These are phyloP conservation scores for Megalonaias nervosa DNA, from an alignment of 1,140 invertebrate genomes.

Conservation along the genomic window DNA sequence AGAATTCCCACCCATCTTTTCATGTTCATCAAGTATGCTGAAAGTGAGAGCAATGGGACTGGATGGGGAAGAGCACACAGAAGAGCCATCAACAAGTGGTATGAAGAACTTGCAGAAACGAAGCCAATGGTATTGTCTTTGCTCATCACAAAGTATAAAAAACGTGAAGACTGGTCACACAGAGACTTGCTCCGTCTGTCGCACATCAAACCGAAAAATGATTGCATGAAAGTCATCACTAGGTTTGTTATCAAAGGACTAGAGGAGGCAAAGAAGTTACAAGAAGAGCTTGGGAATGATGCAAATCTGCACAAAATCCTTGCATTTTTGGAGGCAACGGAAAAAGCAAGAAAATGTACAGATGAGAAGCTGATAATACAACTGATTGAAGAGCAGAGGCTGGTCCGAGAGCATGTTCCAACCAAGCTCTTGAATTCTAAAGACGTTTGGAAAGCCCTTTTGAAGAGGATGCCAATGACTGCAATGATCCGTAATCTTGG, in stretches of 20 bases:
- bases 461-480: slow-evolving; percentile 76
- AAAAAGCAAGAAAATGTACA: slow-evolving; percentile 58
- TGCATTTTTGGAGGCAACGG: slow-evolving; percentile 75
- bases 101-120: slow-evolving; percentile 69
- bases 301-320: slow-evolving; percentile 71
- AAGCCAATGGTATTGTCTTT: slow-evolving; percentile 76
- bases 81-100: slow-evolving; percentile 77
- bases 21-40: slow-evolving; percentile 63
- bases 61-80: slow-evolving; percentile 79
- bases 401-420: slow-evolving; percentile 79
- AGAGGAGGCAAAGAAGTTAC: slow-evolving; percentile 69
- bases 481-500: slow-evolving; percentile 65
- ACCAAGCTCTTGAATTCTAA: slow-evolving; percentile 78
- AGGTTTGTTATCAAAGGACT: slow-evolving; percentile 59
- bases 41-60: slow-evolving; percentile 40
- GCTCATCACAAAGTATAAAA: slow-evolving; percentile 77
- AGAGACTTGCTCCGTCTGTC: slow-evolving; percentile 79
- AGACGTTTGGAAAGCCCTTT: slow-evolving; percentile 78
- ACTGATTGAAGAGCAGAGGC: slow-evolving; percentile 72
- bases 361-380: slow-evolving; percentile 73
- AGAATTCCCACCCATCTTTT: slow-evolving; percentile 72
- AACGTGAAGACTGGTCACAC: slow-evolving; percentile 79
- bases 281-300: neutral
- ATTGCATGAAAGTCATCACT: slow-evolving; percentile 40
- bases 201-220: slow-evolving; percentile 73